Conservation (phyloP, 2,797 vertebrate species). For the Sebastolobus altivelis region DNA sequence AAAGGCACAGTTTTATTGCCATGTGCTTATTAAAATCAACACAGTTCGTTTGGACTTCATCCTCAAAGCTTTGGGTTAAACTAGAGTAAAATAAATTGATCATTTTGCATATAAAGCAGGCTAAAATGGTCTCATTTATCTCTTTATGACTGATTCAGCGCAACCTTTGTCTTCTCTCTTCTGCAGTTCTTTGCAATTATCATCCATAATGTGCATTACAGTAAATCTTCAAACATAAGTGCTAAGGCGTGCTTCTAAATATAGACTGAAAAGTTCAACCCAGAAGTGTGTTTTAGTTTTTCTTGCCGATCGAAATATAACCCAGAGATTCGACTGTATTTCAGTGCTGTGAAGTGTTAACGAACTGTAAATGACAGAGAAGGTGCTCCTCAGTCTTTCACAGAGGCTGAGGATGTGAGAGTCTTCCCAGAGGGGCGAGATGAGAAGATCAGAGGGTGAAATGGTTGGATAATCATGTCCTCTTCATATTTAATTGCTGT, state of each 20-base stretch:
- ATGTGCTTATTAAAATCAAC: background rate
- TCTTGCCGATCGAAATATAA: background rate
- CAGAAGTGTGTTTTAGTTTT: background rate
- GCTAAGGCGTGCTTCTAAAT: slow-evolving; percentile 9
- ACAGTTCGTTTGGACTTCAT: background rate
- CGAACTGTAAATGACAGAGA: slow-evolving; percentile 37
- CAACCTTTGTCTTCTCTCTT: background rate
- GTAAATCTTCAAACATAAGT: background rate
- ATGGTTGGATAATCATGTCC: slow-evolving; percentile 40
- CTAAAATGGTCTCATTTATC: background rate
- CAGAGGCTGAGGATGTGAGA: slow-evolving; percentile 1
- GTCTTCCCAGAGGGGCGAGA: slow-evolving; percentile 6
- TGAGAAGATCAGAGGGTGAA: slow-evolving; percentile 24
- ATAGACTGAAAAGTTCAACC: background rate
- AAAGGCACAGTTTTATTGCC: too few species aligned
- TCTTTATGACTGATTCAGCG: background rate
- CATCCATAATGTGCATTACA: background rate
- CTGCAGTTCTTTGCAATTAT: background rate
- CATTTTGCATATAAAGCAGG: background rate
- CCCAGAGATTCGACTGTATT: background rate
- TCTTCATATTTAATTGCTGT: slow-evolving; percentile 62
- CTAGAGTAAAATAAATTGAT: background rate
- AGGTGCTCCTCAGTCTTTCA: slow-evolving; percentile 24
- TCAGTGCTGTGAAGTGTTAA: slow-evolving; percentile 35
- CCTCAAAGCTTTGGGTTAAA: background rate